Conservation (phyloP, 2,797 vertebrate genomes). For the Rousettus madagascariensis region DNA sequence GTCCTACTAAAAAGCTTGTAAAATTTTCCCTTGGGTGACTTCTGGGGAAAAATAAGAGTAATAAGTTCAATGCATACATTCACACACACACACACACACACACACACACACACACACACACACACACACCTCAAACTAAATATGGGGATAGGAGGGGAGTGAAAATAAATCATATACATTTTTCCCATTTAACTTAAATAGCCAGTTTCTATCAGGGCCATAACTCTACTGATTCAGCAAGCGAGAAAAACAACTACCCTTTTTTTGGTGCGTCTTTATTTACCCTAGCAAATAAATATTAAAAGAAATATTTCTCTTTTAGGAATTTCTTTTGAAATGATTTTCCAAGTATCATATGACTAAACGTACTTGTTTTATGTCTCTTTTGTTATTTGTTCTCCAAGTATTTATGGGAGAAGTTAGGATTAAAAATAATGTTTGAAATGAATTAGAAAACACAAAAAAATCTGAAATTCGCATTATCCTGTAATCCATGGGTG, state of each 20-base stretch:
- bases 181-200: neutral
- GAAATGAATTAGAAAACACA: neutral
- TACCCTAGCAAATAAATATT: neutral
- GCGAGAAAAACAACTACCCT: neutral
- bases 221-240: neutral
- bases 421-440: neutral
- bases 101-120: neutral
- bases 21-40: neutral
- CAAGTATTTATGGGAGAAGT: neutral
- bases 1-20: neutral
- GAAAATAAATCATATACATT: neutral
- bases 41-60: neutral
- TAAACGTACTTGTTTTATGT: neutral
- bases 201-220: neutral
- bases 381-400: neutral
- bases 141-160: neutral
- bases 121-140: neutral
- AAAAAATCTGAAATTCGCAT: neutral
- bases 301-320: neutral
- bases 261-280: neutral
- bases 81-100: neutral
- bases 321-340: slow-evolving; percentile 25
- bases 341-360: neutral
- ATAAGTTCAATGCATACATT: neutral
- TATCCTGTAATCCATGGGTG: slow-evolving; percentile 33